Evolutionary conservation across 1,140 invertebrate species (phyloP).

Genomic region (Danaus melanippus): DNA sequence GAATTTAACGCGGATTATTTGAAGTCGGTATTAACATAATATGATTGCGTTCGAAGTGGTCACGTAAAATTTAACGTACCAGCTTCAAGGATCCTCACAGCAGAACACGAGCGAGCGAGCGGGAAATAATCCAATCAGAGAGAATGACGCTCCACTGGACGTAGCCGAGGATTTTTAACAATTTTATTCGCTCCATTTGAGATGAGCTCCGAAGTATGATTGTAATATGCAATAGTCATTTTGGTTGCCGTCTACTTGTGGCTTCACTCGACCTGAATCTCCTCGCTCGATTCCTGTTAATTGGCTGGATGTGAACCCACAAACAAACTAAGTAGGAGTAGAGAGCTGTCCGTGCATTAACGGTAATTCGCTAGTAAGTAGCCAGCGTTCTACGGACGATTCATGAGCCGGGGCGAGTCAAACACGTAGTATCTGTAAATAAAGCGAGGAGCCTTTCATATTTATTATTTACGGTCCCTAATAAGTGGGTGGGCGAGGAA

Average conservation of each 20-base stretch:
- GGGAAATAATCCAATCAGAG: slow-evolving; percentile 63
- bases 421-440: slow-evolving; percentile 55
- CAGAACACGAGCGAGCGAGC: too few species aligned
- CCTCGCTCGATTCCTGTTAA: too few species aligned
- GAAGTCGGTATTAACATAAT: slow-evolving; percentile 41
- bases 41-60: slow-evolving; percentile 52
- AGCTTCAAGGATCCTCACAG: slow-evolving; percentile 16
- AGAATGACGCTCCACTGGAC: slow-evolving; percentile 43
- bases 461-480: slow-evolving; percentile 63
- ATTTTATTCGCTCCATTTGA: too few species aligned
- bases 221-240: too few species aligned
- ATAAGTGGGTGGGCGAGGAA: slow-evolving; percentile 44
- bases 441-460: slow-evolving; percentile 55
- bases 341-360: too few species aligned
- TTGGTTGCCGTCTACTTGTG: too few species aligned
- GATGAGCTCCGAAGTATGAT: too few species aligned
- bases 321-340: too few species aligned
- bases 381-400: slow-evolving; percentile 15
- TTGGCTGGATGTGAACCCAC: too few species aligned
- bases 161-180: slow-evolving; percentile 15
- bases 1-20: too few species aligned
- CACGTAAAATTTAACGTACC: slow-evolving; percentile 70
- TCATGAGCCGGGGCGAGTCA: slow-evolving; percentile 34
- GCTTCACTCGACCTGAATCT: too few species aligned
- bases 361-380: too few species aligned